Conservation (phyloP, 1,140 invertebrate species). For the Atta colombica region DNA sequence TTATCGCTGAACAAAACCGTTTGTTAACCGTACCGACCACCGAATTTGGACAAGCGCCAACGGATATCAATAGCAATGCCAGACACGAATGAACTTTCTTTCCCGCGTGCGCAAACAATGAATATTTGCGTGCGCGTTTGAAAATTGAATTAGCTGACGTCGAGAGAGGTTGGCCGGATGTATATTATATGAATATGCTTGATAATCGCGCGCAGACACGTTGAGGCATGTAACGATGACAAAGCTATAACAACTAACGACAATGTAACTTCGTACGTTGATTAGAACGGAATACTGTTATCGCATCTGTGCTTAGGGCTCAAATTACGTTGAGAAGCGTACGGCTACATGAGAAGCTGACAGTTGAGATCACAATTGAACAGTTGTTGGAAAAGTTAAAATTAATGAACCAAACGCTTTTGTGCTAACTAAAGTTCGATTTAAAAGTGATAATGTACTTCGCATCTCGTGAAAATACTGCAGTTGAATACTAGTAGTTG, state of each 20-base stretch:
- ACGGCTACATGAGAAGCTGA: not conserved
- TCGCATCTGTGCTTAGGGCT: no score
- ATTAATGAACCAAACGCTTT: not conserved
- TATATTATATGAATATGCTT: conserved; percentile 39
- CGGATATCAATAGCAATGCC: conserved; percentile 50
- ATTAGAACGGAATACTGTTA: conserved; percentile 9
- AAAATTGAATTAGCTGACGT: conserved; percentile 47
- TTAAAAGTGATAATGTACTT: conserved; percentile 19
- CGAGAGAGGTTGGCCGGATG: conserved; percentile 2
- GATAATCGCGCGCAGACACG: conserved; percentile 41
- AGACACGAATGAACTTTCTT: conserved; percentile 49
- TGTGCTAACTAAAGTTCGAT: not conserved
- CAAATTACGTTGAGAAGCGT: not conserved
- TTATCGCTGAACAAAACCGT: conserved; percentile 50
- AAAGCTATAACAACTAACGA: conserved; percentile 6
- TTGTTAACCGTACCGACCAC: conserved; percentile 31
- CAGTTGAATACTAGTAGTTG: not conserved
- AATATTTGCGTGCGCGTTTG: conserved; percentile 42
- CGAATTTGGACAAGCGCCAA: conserved; percentile 46
- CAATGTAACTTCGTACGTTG: conserved; percentile 31
- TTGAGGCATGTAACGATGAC: conserved; percentile 26
- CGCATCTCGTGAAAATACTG: not conserved
- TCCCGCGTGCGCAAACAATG: conserved; percentile 29
- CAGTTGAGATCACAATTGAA: not conserved
- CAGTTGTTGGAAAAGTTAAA: not conserved